Conservation (phyloP, 64 coral and sea anemone genomes). For the Stichodactyla mertensii region DNA sequence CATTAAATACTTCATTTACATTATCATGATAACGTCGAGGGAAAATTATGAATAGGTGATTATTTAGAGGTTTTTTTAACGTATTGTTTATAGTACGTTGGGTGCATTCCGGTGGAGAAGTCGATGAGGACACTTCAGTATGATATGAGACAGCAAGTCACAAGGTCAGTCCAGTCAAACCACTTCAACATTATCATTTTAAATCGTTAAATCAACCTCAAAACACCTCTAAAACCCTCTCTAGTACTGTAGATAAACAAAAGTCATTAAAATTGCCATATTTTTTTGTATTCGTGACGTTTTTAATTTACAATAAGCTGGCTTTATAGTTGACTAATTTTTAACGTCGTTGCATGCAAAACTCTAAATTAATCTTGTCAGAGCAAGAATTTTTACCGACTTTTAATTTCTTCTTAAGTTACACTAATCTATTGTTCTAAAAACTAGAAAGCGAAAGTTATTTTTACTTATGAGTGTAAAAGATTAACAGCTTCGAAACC, state of each 20-base stretch:
- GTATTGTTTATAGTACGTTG: constrained; percentile 76
- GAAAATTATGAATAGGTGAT: neutral
- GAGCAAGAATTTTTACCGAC: neutral
- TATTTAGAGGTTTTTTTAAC: neutral
- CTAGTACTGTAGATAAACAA: too few relatives aligned
- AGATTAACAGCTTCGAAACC: neutral
- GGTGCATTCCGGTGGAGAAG: constrained; percentile 87
- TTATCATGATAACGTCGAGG: neutral
- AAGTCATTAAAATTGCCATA: too few relatives aligned
- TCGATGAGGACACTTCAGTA: constrained; percentile 98
- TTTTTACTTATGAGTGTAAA: neutral
- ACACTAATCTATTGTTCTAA: neutral
- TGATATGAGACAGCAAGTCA: constrained; percentile 94
- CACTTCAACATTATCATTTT: neutral
- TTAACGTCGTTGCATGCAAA: neutral
- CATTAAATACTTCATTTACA: neutral
- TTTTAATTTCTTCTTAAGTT: neutral
- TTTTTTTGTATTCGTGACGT: too few relatives aligned
- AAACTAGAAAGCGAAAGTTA: neutral
- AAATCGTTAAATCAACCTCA: neutral
- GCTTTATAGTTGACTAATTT: neutral
- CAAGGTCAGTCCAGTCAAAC: constrained; percentile 52
- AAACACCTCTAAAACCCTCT: neutral
- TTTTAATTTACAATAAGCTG: too few relatives aligned
- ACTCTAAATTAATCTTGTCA: neutral